These are phyloP conservation scores for Camponotus pennsylvanicus DNA, from an alignment of 1,140 invertebrate genomes.

Conservation along the genomic window DNA sequence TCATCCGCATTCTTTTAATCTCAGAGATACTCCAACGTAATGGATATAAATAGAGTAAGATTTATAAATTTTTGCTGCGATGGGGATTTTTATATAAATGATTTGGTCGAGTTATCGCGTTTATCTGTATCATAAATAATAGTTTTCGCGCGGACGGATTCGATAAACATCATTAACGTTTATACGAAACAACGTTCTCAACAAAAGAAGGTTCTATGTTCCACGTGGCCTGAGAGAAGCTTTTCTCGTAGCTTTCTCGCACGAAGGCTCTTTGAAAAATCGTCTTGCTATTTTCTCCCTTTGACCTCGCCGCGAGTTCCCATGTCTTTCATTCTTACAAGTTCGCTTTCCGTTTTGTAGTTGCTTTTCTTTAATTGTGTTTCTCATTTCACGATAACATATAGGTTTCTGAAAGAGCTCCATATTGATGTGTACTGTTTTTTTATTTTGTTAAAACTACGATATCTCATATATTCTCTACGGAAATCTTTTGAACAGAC, in stretches of 20 bases:
- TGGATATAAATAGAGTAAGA: too few species aligned
- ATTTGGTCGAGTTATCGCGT: background rate
- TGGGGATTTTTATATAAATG: background rate
- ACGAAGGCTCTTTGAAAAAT: slow-evolving; percentile 63
- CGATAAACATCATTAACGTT: background rate
- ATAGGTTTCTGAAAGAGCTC: slow-evolving; percentile 4
- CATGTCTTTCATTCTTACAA: slow-evolving; percentile 53
- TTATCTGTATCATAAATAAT: background rate
- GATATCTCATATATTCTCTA: background rate
- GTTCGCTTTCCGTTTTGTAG: slow-evolving; percentile 29
- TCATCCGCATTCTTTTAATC: too few species aligned
- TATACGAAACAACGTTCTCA: background rate
- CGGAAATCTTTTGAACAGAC: background rate
- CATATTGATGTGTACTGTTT: slow-evolving; percentile 7
- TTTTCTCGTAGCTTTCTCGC: slow-evolving; percentile 26
- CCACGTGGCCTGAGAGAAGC: background rate
- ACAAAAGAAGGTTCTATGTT: background rate
- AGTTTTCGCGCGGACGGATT: background rate
- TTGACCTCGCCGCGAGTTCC: slow-evolving; percentile 22
- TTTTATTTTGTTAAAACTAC: background rate
- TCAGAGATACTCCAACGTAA: background rate
- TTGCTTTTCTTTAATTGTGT: slow-evolving; percentile 65
- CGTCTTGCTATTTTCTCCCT: slow-evolving; percentile 17
- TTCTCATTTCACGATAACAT: slow-evolving; percentile 42
- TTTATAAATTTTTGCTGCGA: too few species aligned